Conservation (phyloP, 2,113 vertebrate species). For the Labeo rohita region DNA sequence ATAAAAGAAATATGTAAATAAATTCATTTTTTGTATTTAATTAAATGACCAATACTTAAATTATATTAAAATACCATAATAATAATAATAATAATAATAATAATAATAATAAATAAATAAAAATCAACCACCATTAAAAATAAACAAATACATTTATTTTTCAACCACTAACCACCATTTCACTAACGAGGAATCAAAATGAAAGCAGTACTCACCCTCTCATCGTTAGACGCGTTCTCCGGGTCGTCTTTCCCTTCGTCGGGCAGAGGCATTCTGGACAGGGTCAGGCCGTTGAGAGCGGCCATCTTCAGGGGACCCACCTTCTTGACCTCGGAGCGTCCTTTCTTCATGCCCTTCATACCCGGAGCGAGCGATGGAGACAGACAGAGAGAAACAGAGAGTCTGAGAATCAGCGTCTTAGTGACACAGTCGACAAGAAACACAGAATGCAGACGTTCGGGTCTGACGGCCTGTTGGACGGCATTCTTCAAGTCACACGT, state of each 20-base stretch:
- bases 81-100: too few relatives aligned
- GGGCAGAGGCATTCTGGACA: constrained; percentile 83
- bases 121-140: too few relatives aligned
- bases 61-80: too few relatives aligned
- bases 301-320: constrained; percentile 90
- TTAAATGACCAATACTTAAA: too few relatives aligned
- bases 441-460: constrained; percentile 28
- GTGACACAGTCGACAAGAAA: background rate
- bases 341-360: constrained; percentile 91
- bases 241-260: constrained; percentile 85
- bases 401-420: background rate
- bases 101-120: too few relatives aligned
- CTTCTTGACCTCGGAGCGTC: constrained; percentile 87
- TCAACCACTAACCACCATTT: background rate
- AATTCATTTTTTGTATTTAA: too few relatives aligned
- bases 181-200: background rate
- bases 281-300: constrained; percentile 87
- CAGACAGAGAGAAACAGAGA: constrained; percentile 16
- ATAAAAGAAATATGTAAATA: too few relatives aligned
- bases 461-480: constrained; percentile 51
- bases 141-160: too few relatives aligned
- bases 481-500: constrained; percentile 65
- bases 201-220: constrained; percentile 78
- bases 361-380: background rate
- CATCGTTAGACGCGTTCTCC: constrained; percentile 87